These are phyloP conservation scores for Orthosia cruda DNA, from an alignment of 2,888 invertebrate genomes.

Conservation along the genomic window DNA sequence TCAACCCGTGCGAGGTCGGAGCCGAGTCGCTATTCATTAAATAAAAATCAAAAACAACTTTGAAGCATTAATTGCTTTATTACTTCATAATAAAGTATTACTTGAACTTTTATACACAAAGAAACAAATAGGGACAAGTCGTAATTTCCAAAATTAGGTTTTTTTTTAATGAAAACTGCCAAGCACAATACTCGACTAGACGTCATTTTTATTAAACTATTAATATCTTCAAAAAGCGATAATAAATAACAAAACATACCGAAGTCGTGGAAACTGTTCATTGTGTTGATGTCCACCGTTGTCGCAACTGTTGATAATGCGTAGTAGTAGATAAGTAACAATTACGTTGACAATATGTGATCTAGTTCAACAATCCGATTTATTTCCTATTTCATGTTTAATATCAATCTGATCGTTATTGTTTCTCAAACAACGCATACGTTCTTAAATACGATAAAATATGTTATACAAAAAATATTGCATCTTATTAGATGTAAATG, in stretches of 20 bases:
- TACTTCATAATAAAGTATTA: conserved; percentile 76
- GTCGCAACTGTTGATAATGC: conserved; percentile 48
- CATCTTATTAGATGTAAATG: conserved; percentile 66
- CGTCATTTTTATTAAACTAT: conserved; percentile 62
- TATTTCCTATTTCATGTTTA: conserved; percentile 56
- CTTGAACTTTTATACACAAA: conserved; percentile 82
- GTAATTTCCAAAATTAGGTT: conserved; percentile 65
- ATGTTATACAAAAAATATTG: conserved; percentile 65
- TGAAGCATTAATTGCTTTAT: conserved; percentile 79
- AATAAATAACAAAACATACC: conserved; percentile 66
- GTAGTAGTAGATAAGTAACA: conserved; percentile 33
- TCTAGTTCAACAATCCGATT: conserved; percentile 66
- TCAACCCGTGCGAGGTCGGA: too few relatives aligned
- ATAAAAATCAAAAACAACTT: conserved; percentile 57
- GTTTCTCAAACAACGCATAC: conserved; percentile 63
- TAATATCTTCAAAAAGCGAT: conserved; percentile 66
- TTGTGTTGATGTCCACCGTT: conserved; percentile 58
- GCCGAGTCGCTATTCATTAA: not conserved
- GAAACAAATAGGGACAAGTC: conserved; percentile 82
- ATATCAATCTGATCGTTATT: conserved; percentile 61
- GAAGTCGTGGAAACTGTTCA: conserved; percentile 53
- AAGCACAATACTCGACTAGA: conserved; percentile 70
- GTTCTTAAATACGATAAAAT: conserved; percentile 67
- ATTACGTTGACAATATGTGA: conserved; percentile 59
- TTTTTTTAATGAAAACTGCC: conserved; percentile 71